A percentile compares a stretch with the other conserved stretches of the same genome.
These are phyloP conservation scores for Erebia epiphron DNA, from an alignment of 2,888 invertebrate genomes.

Conservation along the genomic window DNA sequence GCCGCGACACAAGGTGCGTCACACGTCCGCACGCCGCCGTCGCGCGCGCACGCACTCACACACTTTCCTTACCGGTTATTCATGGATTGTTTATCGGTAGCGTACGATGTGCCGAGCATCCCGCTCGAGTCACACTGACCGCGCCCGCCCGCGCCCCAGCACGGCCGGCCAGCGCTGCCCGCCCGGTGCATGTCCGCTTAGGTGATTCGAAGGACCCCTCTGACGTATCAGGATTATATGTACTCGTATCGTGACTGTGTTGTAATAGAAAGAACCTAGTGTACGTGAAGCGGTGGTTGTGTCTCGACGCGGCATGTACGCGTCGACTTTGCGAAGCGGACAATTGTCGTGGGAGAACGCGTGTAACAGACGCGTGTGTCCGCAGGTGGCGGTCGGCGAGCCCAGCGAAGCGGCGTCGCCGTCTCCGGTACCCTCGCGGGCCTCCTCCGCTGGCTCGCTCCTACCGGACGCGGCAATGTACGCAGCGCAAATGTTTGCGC, in stretches of 20 bases:
- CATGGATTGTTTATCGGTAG: slow-evolving; percentile 82
- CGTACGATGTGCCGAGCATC: slow-evolving; percentile 79
- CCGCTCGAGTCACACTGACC: slow-evolving; percentile 83
- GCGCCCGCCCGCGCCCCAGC: slow-evolving; percentile 83
- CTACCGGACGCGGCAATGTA: slow-evolving; percentile 86
- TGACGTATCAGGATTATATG: slow-evolving; percentile 54
- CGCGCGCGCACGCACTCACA: slow-evolving; percentile 82
- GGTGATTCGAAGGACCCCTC: slow-evolving; percentile 68
- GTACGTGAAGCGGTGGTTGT: slow-evolving; percentile 80
- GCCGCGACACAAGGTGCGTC: slow-evolving; percentile 86
- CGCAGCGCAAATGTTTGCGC: slow-evolving; percentile 87
- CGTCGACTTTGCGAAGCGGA: slow-evolving; percentile 84
- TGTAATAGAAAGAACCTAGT: slow-evolving; percentile 63
- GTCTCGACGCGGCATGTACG: slow-evolving; percentile 79
- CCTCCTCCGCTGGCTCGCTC: slow-evolving; percentile 81
- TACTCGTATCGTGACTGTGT: slow-evolving; percentile 68
- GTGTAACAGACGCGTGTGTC: slow-evolving; percentile 86
- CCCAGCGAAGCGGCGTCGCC: slow-evolving; percentile 84
- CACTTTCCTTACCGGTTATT: slow-evolving; percentile 79
- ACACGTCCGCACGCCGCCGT: slow-evolving; percentile 80
- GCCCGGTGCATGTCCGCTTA: slow-evolving; percentile 81
- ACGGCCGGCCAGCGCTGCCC: slow-evolving; percentile 84
- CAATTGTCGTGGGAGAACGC: slow-evolving; percentile 84
- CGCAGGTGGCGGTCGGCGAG: slow-evolving; percentile 82
- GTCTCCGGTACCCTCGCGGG: slow-evolving; percentile 85